A percentile compares a stretch with the other conserved stretches of the same genome.
These are phyloP conservation scores for Mystacides longicornis DNA, from an alignment of 2,888 invertebrate genomes.

Conservation along the genomic window DNA sequence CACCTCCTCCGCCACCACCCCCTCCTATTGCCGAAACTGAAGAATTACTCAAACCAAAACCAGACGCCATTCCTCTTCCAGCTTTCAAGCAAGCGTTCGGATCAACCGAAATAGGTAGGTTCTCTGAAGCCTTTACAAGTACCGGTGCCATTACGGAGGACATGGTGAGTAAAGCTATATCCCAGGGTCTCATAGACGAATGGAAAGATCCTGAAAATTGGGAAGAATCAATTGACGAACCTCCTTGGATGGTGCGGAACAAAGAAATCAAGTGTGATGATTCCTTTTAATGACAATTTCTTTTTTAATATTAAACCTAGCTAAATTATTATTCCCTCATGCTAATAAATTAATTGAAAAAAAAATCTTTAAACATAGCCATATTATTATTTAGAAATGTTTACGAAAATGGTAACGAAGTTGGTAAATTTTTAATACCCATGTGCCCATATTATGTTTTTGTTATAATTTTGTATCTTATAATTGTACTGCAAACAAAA, in stretches of 20 bases:
- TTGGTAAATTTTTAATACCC: too few species aligned
- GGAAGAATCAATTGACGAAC: conserved; percentile 5
- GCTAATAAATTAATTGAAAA: too few species aligned
- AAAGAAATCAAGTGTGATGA: conserved; percentile 14
- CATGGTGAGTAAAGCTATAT: conserved; percentile 28
- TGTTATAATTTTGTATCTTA: too few species aligned
- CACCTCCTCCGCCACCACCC: conserved; percentile 14
- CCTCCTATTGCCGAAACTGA: conserved; percentile 18
- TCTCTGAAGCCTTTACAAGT: conserved; percentile 63
- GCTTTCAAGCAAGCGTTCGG: conserved; percentile 83
- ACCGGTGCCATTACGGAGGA: conserved; percentile 36
- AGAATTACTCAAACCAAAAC: neutral
- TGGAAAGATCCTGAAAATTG: conserved; percentile 9
- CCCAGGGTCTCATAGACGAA: conserved; percentile 15
- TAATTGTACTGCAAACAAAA: too few species aligned
- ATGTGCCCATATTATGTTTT: too few species aligned
- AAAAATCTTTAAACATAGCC: too few species aligned
- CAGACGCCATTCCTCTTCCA: conserved; percentile 51
- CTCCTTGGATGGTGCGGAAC: conserved; percentile 3
- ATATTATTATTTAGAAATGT: too few species aligned
- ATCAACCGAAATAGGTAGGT: conserved; percentile 79
- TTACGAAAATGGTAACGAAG: too few species aligned
- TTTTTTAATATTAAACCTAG: too few species aligned
- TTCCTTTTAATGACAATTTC: conserved; percentile 5
- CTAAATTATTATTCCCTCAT: too few species aligned